Evolutionary conservation across 2,888 invertebrate genomes (phyloP).

Genomic region (Amphipyra berbera): DNA sequence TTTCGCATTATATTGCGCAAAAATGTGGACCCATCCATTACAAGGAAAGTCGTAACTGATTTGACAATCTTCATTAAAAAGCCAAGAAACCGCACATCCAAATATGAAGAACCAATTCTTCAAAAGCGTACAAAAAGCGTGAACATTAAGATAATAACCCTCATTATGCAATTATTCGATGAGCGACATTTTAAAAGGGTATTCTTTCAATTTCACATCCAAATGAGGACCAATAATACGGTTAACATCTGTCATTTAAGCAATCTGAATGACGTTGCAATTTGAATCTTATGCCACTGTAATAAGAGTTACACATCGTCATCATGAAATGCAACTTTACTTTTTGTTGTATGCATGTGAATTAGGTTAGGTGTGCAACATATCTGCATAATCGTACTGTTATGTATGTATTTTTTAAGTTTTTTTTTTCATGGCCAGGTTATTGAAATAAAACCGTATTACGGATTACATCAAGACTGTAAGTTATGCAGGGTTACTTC

Average conservation of each 20-base stretch:
- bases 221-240: constrained; percentile 35
- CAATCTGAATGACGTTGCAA: constrained; percentile 9
- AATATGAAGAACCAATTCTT: constrained; percentile 32
- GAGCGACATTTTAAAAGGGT: constrained; percentile 41
- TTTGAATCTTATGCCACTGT: neutral
- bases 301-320: constrained; percentile 1
- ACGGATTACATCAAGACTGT: neutral
- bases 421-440: constrained; percentile 28
- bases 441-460: constrained; percentile 17
- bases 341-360: constrained; percentile 34
- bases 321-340: constrained; percentile 10
- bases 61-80: constrained; percentile 8
- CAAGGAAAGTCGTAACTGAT: constrained; percentile 11
- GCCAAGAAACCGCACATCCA: constrained; percentile 10
- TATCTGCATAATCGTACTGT: constrained; percentile 36
- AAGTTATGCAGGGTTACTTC: too few species aligned
- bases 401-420: constrained; percentile 17
- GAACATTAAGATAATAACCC: constrained; percentile 35
- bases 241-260: constrained; percentile 24
- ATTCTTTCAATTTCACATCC: constrained; percentile 31
- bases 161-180: constrained; percentile 30
- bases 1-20: too few species aligned
- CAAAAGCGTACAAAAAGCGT: constrained; percentile 20
- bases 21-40: neutral
- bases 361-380: constrained; percentile 52